Percentiles rank a stretch among this genome's conserved stretches.
These are phyloP conservation scores for Colistium nudipinnis DNA, from an alignment of 2,113 vertebrate species.

Conservation along the genomic window DNA sequence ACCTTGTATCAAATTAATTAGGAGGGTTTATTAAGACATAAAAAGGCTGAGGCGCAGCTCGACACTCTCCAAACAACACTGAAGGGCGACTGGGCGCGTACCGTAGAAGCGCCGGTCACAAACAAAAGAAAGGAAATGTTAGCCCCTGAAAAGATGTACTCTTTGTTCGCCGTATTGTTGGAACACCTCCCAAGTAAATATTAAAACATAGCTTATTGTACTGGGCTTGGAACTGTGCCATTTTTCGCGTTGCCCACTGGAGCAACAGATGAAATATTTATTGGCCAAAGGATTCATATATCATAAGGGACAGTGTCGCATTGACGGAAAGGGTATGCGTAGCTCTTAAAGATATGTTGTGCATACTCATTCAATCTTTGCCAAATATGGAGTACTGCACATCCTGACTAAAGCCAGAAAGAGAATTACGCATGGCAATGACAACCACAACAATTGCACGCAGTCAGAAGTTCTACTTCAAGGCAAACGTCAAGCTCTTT, in stretches of 20 bases:
- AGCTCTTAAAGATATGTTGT: background rate
- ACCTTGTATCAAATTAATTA: constrained; percentile 4
- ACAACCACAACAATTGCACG: constrained; percentile 32
- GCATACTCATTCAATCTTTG: constrained; percentile 23
- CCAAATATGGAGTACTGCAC: constrained; percentile 34
- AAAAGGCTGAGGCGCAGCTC: background rate
- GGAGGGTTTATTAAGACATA: background rate
- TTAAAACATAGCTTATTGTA: background rate
- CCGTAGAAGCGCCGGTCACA: background rate
- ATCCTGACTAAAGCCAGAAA: constrained; percentile 25
- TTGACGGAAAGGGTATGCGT: constrained; percentile 2
- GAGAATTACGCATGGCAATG: constrained; percentile 51
- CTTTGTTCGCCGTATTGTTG: background rate
- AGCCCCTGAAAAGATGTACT: background rate
- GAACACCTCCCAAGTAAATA: background rate
- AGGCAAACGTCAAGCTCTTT: constrained; percentile 56
- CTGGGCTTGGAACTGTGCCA: background rate
- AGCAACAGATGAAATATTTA: constrained; percentile 5
- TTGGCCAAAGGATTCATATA: background rate
- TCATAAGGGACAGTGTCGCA: constrained; percentile 2
- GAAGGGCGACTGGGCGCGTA: background rate
- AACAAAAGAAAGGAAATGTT: background rate
- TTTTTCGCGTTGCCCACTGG: background rate
- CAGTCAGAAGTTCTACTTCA: constrained; percentile 59
- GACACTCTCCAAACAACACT: background rate